These are phyloP conservation scores for Genyomyrus donnyi DNA, from an alignment of 2,113 vertebrate species.

Conservation along the genomic window DNA sequence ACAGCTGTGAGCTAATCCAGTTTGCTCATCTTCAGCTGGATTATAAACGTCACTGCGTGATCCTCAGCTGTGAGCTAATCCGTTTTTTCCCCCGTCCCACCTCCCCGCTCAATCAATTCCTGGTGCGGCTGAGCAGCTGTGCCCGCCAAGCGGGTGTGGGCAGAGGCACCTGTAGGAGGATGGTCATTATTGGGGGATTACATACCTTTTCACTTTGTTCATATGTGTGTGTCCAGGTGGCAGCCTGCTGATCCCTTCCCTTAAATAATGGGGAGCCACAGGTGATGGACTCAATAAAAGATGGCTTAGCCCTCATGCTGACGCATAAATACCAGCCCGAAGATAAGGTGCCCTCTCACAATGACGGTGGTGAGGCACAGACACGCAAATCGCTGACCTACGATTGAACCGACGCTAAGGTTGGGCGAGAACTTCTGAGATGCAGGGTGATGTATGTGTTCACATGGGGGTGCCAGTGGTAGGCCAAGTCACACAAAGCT, in stretches of 20 bases:
- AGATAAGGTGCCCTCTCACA: not conserved
- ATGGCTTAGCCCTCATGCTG: not conserved
- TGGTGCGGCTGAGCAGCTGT: not conserved
- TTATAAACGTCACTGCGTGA: conserved; percentile 20
- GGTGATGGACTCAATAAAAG: not conserved
- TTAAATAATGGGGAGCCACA: not conserved
- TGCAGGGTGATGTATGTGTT: not conserved
- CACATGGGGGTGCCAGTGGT: not conserved
- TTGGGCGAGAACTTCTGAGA: not conserved
- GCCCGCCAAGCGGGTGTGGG: not conserved
- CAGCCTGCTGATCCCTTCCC: not conserved
- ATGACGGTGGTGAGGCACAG: not conserved
- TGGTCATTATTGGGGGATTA: not conserved
- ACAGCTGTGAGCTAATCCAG: conserved; percentile 32
- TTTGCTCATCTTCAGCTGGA: conserved; percentile 35
- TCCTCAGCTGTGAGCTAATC: conserved; percentile 25
- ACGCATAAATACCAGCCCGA: not conserved
- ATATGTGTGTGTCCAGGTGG: not conserved
- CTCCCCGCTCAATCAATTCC: conserved; percentile 7
- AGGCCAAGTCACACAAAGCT: not conserved
- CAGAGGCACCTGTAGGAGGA: not conserved
- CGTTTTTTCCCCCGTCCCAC: conserved; percentile 10
- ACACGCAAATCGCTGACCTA: not conserved
- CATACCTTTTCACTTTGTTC: not conserved
- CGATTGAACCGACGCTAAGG: not conserved